Percentiles rank a stretch among this genome's conserved stretches.
phyloP scores from a whole-genome alignment of 2,113 vertebrate species.

The Bos indicus region DNA sequence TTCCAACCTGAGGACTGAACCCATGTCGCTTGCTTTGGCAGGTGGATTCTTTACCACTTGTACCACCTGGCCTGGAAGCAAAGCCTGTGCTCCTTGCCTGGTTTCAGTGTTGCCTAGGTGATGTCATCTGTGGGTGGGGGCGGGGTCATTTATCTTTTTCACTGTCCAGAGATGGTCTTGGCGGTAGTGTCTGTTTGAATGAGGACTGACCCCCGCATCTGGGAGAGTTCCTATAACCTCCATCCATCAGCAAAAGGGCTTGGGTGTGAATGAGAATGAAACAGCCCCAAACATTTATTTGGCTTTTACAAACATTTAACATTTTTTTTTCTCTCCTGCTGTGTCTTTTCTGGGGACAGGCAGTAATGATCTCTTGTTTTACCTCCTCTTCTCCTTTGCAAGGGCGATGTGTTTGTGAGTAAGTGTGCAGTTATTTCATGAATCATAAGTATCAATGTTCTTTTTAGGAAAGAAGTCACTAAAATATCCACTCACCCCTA shows the following conservation, averaged over 20 bases:
- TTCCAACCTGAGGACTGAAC: background rate
- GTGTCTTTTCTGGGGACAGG: background rate
- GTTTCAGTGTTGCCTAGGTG: background rate
- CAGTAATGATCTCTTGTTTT: background rate
- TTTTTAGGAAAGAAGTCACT: background rate
- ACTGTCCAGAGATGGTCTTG: slow-evolving; percentile 57
- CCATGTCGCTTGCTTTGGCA: background rate
- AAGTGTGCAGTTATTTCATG: background rate
- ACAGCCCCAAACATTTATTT: slow-evolving; percentile 31
- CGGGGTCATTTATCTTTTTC: slow-evolving; percentile 53
- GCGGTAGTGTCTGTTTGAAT: slow-evolving; percentile 28
- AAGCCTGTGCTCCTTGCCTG: background rate
- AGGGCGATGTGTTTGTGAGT: background rate
- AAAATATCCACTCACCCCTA: background rate
- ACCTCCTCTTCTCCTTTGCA: background rate
- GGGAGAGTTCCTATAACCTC: slow-evolving; percentile 7
- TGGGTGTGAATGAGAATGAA: slow-evolving; percentile 44
- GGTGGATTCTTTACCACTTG: background rate
- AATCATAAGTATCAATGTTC: background rate
- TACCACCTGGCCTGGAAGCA: background rate
- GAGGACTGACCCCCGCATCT: slow-evolving; percentile 29
- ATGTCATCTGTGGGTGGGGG: background rate
- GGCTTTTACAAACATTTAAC: slow-evolving; percentile 40
- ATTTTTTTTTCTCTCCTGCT: background rate
- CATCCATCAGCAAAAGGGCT: slow-evolving; percentile 42